These are phyloP conservation scores for Cabera pusaria DNA, from an alignment of 2,888 invertebrate genomes.

Conservation along the genomic window DNA sequence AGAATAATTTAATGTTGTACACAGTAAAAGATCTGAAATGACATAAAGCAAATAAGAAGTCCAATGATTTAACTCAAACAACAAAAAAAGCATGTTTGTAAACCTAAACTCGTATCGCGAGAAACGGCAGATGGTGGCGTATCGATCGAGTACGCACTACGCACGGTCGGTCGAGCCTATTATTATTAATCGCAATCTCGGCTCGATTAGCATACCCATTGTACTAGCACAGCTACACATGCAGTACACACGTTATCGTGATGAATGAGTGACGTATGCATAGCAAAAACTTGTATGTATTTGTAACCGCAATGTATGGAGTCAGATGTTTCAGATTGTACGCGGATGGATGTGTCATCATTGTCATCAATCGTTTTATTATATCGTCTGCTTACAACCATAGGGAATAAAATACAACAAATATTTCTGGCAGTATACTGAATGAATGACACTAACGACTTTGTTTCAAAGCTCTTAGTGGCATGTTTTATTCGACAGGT, in stretches of 20 bases:
- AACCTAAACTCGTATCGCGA: conserved; percentile 9
- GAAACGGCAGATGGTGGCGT: conserved; percentile 61
- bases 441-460: no score
- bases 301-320: conserved; percentile 12
- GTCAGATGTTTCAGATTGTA: conserved; percentile 3
- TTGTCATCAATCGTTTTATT: no score
- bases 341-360: conserved; percentile 7
- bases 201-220: conserved; percentile 76
- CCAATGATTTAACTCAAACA: no score
- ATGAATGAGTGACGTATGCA: conserved; percentile 58
- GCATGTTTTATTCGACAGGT: no score
- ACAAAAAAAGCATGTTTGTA: conserved; percentile 13
- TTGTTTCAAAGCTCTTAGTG: no score
- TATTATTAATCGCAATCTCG: conserved; percentile 73
- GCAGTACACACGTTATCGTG: conserved; percentile 40
- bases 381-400: no score
- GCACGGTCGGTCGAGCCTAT: conserved; percentile 49
- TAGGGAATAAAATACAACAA: no score
- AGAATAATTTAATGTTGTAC: no score
- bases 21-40: no score
- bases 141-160: conserved; percentile 58
- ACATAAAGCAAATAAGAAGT: no score
- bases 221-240: conserved; percentile 53
- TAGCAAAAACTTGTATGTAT: conserved; percentile 27
- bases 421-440: no score